Base-by-base conservation (phyloP, 2,113 vertebrate species). In the Pachypanchax playfairii region DNA sequence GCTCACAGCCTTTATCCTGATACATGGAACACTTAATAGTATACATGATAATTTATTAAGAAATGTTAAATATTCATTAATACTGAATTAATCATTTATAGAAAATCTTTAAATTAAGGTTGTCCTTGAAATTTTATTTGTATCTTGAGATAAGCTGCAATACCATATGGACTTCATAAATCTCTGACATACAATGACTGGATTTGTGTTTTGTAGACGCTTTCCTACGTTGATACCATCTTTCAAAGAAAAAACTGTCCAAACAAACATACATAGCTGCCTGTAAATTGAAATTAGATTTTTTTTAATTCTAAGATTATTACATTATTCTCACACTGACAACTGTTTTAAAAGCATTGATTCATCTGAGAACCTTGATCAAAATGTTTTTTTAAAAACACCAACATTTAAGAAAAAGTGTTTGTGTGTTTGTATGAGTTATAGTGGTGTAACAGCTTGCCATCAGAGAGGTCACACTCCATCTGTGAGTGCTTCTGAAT, bases 41-140 rank as follows among this genome's bases (percentile, higher is more conserved):
- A 79, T 85, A 87, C 87, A 90, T 91, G 85, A 90, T 89, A 86
- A 90, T 91, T 90, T 87, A 91, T 90, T 88, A 87, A 84, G 83
- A 89, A 90, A 87, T 89, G 75, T 90, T 87, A 89, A 91, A 91
- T 92, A 92, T 90, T 90, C 83, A 91, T 91, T 79, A 87, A 89
- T 87, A 87, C 84, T 86, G 86, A 89, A 91, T 90, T 84, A 89
- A 90, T 89, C 70, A 90, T 91, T 91, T 90, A 91, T 85, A 89
- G 64, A 73, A 85, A 79, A 91, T 91, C 76, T 89, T 90, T 89
- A 86, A 89, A 90, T 90, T 87, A 89, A 89, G 79, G 68, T 63
- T 83, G 89, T 83, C 89, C 89, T 90, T 90, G 88, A 91, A 82
- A 84, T 85, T 90, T 82, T 70, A 85, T 79, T 88, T 90, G 81